These are phyloP conservation scores for Nesidiocoris tenuis DNA, from an alignment of 2,888 invertebrate species.

Conservation along the genomic window DNA sequence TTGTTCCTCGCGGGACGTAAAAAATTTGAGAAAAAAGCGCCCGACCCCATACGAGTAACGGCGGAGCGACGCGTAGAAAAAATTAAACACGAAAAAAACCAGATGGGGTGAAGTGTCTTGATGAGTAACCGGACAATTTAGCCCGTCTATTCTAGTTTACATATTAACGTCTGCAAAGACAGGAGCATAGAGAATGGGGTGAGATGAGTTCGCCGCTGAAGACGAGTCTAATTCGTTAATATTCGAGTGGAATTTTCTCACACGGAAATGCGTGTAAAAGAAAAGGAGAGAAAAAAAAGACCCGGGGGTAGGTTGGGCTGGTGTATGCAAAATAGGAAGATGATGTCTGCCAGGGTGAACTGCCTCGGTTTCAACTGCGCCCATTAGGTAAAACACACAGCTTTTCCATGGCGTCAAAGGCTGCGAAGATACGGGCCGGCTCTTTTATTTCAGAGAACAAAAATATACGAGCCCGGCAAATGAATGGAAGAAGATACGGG, in stretches of 20 bases:
- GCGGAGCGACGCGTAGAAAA: slow-evolving; percentile 3
- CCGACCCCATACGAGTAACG: slow-evolving; percentile 8
- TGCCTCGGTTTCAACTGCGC: slow-evolving; percentile 27
- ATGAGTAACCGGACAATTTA: slow-evolving; percentile 41
- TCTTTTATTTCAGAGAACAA: slow-evolving; percentile 23
- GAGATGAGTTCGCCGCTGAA: neutral
- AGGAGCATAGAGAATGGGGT: slow-evolving; percentile 1
- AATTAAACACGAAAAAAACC: slow-evolving; percentile 58
- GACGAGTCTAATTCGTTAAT: neutral
- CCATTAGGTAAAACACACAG: slow-evolving; percentile 51
- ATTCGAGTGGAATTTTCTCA: slow-evolving; percentile 31
- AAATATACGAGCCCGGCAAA: slow-evolving; percentile 17
- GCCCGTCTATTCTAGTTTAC: slow-evolving; percentile 44
- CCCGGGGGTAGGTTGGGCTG: neutral
- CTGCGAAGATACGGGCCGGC: neutral
- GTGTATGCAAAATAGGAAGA: slow-evolving; percentile 21
- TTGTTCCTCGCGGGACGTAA: neutral
- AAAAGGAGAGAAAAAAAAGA: slow-evolving; percentile 14
- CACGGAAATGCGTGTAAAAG: neutral
- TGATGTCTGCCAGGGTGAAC: slow-evolving; percentile 1
- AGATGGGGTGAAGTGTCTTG: slow-evolving; percentile 11
- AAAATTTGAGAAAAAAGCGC: slow-evolving; percentile 16
- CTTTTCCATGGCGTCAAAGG: slow-evolving; percentile 14
- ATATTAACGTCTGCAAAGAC: slow-evolving; percentile 43
- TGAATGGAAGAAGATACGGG: slow-evolving; percentile 1